Evolutionary conservation across 2,113 vertebrate species (phyloP).

Genomic region (Hyla sarda): DNA sequence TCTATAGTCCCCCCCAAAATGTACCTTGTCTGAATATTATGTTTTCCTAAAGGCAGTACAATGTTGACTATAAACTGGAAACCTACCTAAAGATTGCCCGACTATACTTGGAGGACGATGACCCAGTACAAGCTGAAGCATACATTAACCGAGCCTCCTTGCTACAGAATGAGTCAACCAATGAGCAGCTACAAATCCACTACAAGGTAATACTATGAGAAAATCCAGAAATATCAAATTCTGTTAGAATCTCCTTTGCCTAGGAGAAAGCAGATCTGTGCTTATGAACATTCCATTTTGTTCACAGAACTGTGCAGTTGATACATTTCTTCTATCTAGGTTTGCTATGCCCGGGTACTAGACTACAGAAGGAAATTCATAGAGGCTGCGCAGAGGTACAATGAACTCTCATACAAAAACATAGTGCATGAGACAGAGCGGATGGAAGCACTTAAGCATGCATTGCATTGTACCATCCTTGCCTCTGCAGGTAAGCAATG

Average conservation of each 20-base stretch:
- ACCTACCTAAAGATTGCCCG: slow-evolving; percentile 98
- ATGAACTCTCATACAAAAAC: slow-evolving; percentile 96
- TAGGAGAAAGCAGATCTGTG: no score
- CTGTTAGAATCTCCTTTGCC: no score
- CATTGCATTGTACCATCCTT: slow-evolving; percentile 95
- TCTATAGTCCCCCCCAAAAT: no score
- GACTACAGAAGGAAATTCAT: slow-evolving; percentile 99
- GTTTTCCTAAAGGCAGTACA: slow-evolving; percentile 84
- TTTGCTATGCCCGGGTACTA: slow-evolving; percentile 95
- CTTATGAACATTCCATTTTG: no score
- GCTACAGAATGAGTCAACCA: slow-evolving; percentile 97
- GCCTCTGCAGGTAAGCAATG: slow-evolving; percentile 90
- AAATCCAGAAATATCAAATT: no score
- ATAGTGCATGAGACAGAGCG: slow-evolving; percentile 96
- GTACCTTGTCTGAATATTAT: slow-evolving; percentile 28
- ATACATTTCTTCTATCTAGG: slow-evolving; percentile 70
- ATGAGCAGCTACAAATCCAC: slow-evolving; percentile 97
- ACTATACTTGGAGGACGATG: slow-evolving; percentile 95
- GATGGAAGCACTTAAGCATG: slow-evolving; percentile 94
- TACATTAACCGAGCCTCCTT: slow-evolving; percentile 97
- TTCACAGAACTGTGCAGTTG: no score
- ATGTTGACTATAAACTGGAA: slow-evolving; percentile 97
- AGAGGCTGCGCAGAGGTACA: slow-evolving; percentile 96
- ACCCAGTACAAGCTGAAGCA: slow-evolving; percentile 96
- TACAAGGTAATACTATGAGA: slow-evolving; percentile 81